Percentiles rank a stretch among this genome's conserved stretches.
phyloP scores from a whole-genome alignment of 2,888 invertebrate genomes.

The Ophion ellenae region DNA sequence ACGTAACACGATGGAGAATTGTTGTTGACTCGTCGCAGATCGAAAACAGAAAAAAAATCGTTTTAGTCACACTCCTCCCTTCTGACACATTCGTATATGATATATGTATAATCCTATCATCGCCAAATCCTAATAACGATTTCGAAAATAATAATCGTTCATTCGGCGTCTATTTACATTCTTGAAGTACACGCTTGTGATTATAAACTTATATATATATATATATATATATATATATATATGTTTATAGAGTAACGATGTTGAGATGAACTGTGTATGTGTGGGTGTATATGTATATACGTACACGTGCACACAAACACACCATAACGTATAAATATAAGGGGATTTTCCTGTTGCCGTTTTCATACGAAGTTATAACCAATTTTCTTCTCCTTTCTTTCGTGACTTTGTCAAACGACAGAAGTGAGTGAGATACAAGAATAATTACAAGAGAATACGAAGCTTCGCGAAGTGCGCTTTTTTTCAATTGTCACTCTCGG shows the following conservation, averaged over 20 bases:
- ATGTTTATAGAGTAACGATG: background rate
- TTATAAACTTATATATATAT: constrained; percentile 61
- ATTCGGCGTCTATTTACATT: constrained; percentile 77
- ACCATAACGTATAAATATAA: background rate
- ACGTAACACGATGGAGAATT: constrained; percentile 4
- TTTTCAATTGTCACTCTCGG: constrained; percentile 80
- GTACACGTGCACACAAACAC: constrained; percentile 24
- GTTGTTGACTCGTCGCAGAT: constrained; percentile 1
- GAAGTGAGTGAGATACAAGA: background rate
- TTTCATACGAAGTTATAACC: constrained; percentile 41
- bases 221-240: constrained; percentile 44
- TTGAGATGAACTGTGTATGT: background rate
- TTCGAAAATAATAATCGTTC: constrained; percentile 72
- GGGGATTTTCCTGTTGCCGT: background rate
- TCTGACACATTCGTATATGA: constrained; percentile 6
- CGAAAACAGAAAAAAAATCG: background rate
- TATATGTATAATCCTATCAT: background rate
- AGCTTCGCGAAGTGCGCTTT: background rate
- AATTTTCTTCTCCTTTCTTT: background rate
- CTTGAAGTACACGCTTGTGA: constrained; percentile 71
- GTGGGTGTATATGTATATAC: background rate
- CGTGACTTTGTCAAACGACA: background rate
- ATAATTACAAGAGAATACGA: background rate
- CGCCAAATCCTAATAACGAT: constrained; percentile 44
- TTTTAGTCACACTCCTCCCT: constrained; percentile 11